These are phyloP conservation scores for Paramisgurnus dabryanus DNA, from an alignment of 2,113 vertebrate genomes.

Conservation along the genomic window DNA sequence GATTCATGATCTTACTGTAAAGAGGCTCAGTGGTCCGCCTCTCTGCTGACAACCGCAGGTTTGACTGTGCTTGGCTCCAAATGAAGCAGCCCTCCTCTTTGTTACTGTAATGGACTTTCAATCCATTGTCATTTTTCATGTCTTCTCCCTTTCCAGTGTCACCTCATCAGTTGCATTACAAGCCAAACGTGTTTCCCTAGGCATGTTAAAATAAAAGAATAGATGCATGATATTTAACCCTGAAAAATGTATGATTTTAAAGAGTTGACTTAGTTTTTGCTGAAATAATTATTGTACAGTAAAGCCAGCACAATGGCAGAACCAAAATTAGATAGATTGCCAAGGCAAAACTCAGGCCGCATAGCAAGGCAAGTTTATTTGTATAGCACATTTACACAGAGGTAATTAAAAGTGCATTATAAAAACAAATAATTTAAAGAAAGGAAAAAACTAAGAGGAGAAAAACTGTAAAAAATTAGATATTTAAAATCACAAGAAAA, in stretches of 20 bases:
- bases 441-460: too few relatives aligned
- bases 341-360: too few relatives aligned
- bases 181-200: background rate
- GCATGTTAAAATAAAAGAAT: background rate
- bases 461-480: too few relatives aligned
- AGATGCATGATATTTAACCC: background rate
- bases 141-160: conserved; percentile 8
- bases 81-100: conserved; percentile 26
- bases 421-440: too few relatives aligned
- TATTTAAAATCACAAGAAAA: too few relatives aligned
- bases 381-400: too few relatives aligned
- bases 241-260: background rate
- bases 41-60: background rate
- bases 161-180: conserved; percentile 31
- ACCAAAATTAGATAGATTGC: too few relatives aligned
- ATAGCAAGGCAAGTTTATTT: too few relatives aligned
- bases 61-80: background rate
- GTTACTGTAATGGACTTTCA: conserved; percentile 2
- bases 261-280: background rate
- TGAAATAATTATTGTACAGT: too few relatives aligned
- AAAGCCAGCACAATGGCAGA: too few relatives aligned
- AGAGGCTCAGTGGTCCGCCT: background rate
- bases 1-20: background rate
- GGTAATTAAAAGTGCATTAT: too few relatives aligned
- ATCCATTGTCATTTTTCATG: background rate